A percentile compares a stretch with the other conserved stretches of the same genome.
Conservation (phyloP, 2,113 vertebrate species). For the Pseudonaja textilis region DNA sequence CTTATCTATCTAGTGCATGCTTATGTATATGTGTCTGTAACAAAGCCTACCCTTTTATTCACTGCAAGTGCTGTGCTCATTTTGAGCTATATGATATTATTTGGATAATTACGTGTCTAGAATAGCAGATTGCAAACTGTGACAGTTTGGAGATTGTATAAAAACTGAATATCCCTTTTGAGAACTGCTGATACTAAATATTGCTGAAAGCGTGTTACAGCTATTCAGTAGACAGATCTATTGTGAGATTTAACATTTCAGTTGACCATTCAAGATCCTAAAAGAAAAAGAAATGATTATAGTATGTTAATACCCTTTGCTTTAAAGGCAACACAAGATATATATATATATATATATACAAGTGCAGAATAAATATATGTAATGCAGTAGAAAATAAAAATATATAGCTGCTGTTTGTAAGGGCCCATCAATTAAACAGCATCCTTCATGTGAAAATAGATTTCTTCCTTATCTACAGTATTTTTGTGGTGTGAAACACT, state of each 20-base stretch:
- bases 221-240: background rate
- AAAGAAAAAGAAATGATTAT: background rate
- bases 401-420: background rate
- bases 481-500: background rate
- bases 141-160: background rate
- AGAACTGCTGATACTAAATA: background rate
- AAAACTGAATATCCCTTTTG: background rate
- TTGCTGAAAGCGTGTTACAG: background rate
- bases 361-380: background rate
- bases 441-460: background rate
- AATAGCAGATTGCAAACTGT: background rate
- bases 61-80: background rate
- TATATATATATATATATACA: too few relatives aligned
- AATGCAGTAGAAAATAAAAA: background rate
- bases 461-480: background rate
- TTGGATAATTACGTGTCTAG: background rate
- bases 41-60: background rate
- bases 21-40: background rate
- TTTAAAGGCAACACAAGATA: background rate
- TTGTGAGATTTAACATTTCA: background rate
- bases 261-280: background rate
- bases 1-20: background rate
- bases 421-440: background rate
- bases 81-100: background rate
- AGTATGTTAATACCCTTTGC: background rate